Conservation (phyloP, 1,140 invertebrate genomes). For the Myzus persicae region DNA sequence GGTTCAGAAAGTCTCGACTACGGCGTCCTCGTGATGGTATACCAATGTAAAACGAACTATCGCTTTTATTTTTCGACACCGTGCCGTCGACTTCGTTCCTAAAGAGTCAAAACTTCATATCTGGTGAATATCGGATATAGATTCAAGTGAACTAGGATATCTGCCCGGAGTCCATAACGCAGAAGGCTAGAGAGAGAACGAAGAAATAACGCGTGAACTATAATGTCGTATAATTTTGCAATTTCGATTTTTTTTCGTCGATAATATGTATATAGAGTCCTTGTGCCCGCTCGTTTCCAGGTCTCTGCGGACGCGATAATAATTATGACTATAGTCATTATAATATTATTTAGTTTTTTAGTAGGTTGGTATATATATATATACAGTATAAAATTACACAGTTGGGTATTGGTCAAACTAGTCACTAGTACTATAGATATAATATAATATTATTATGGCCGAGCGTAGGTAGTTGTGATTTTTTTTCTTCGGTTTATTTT, state of each 20-base stretch:
- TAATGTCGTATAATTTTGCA: background rate
- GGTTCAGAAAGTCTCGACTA: background rate
- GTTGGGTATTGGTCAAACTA: background rate
- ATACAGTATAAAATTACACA: background rate
- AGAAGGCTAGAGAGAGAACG: too few species aligned
- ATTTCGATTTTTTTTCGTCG: background rate
- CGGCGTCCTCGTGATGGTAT: background rate
- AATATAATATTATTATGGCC: background rate
- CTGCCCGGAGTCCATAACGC: background rate
- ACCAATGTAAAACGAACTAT: background rate
- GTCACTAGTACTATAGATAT: background rate
- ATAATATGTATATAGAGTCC: background rate
- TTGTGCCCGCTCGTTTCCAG: background rate
- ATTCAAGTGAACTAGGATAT: background rate
- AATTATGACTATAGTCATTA: background rate
- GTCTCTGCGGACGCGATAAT: background rate
- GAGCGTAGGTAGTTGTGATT: constrained; percentile 9
- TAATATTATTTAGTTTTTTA: background rate
- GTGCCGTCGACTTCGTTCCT: background rate
- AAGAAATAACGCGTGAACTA: too few species aligned
- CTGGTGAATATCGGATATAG: background rate
- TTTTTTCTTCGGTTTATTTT: background rate
- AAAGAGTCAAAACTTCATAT: background rate
- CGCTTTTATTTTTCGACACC: too few species aligned
- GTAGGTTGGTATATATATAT: background rate